A percentile compares a stretch with the other conserved stretches of the same genome.
Evolutionary conservation across 2,888 invertebrate genomes (phyloP).

Genomic region (Celastrina argiolus): DNA sequence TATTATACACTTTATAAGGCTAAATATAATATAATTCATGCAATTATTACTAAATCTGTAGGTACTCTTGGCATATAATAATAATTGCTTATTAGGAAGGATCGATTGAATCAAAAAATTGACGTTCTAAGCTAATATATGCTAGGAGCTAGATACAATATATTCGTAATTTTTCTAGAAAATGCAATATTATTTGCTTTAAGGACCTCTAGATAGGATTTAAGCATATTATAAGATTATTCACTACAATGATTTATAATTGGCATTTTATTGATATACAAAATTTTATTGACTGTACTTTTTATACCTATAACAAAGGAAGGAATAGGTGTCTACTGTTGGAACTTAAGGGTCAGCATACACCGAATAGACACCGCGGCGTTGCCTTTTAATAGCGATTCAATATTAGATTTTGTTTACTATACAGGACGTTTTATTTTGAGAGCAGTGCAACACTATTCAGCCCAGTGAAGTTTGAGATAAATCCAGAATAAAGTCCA

Average conservation of each 20-base stretch:
- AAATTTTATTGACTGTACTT: conserved; percentile 17
- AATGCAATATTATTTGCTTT: conserved; percentile 24
- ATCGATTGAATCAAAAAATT: conserved; percentile 69
- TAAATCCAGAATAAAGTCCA: too few species aligned
- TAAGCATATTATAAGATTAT: conserved; percentile 19
- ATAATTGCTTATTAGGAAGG: conserved; percentile 73
- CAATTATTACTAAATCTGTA: conserved; percentile 58
- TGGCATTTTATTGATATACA: conserved; percentile 1
- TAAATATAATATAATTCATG: conserved; percentile 51
- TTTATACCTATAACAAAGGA: background rate
- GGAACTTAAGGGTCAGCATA: background rate
- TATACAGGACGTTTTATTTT: too few species aligned
- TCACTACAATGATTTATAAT: conserved; percentile 17
- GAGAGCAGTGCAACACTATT: too few species aligned
- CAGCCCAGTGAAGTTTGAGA: too few species aligned
- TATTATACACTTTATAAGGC: conserved; percentile 30
- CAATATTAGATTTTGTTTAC: too few species aligned
- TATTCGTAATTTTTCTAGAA: conserved; percentile 24
- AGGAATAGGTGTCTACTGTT: background rate
- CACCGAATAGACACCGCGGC: too few species aligned
- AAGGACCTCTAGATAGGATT: conserved; percentile 22
- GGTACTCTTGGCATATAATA: conserved; percentile 61
- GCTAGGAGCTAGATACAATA: conserved; percentile 34
- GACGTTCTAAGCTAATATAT: conserved; percentile 54
- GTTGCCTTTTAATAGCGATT: too few species aligned